phyloP scores from a whole-genome alignment of 2,797 vertebrate species.

The Lithobates pipiens region DNA sequence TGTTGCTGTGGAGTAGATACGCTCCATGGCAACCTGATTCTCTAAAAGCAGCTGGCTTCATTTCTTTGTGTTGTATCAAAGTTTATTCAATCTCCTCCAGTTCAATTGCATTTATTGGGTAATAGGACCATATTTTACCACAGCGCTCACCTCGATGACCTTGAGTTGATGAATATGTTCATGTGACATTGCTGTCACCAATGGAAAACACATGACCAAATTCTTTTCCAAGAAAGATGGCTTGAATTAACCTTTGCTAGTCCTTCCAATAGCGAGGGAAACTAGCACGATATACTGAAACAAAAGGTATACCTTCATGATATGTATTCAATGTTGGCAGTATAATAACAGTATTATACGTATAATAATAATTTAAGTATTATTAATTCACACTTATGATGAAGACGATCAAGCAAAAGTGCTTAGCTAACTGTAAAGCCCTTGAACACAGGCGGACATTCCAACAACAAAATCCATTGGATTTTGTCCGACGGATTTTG shows the following conservation, averaged over 20 bases:
- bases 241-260: constrained; percentile 13
- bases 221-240: constrained; percentile 29
- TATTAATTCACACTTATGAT: too few species aligned
- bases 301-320: neutral
- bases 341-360: too few species aligned
- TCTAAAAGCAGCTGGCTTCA: neutral
- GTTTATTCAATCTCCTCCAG: neutral
- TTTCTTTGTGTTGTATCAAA: neutral
- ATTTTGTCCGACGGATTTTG: too few species aligned
- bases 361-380: too few species aligned
- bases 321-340: too few species aligned
- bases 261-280: neutral
- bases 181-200: constrained; percentile 4
- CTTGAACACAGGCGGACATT: too few species aligned
- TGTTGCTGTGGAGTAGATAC: neutral
- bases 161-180: constrained; percentile 11
- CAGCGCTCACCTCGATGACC: constrained; percentile 20
- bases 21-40: neutral
- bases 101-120: neutral
- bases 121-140: neutral
- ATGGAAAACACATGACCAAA: constrained; percentile 24
- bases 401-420: too few species aligned
- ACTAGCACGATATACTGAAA: neutral
- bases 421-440: too few species aligned
- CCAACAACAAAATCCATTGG: too few species aligned